phyloP scores from a whole-genome alignment of 2,113 vertebrate genomes.

The Nerophis ophidion region DNA sequence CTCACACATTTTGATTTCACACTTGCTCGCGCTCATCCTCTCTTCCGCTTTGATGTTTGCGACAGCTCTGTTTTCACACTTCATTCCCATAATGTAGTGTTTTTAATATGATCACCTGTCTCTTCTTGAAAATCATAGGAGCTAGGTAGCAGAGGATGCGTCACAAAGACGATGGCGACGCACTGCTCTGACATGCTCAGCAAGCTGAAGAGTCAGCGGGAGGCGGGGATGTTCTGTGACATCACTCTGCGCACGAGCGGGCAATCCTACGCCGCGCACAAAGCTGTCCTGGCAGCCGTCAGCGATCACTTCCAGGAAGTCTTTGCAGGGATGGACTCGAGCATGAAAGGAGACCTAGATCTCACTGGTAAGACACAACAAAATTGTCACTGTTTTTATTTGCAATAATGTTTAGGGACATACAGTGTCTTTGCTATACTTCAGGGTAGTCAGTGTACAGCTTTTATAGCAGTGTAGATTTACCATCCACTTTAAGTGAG shows the following conservation, averaged over 20 bases:
- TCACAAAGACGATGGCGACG: conserved; percentile 67
- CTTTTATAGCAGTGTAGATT: no score
- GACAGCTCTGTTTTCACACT: background rate
- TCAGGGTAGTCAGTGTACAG: no score
- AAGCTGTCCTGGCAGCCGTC: conserved; percentile 74
- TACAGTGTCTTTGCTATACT: no score
- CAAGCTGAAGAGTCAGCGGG: conserved; percentile 72
- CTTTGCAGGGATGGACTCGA: conserved; percentile 72
- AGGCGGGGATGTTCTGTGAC: conserved; percentile 77
- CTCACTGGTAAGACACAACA: conserved; percentile 65
- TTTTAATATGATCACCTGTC: background rate
- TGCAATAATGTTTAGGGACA: no score
- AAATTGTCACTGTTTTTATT: background rate
- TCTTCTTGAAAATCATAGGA: conserved; percentile 21
- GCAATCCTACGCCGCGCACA: conserved; percentile 69
- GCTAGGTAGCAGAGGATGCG: conserved; percentile 36
- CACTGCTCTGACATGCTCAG: conserved; percentile 65
- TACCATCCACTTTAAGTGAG: no score
- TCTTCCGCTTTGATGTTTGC: conserved; percentile 2
- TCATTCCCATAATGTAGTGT: background rate
- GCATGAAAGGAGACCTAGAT: conserved; percentile 65
- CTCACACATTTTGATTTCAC: conserved; percentile 25
- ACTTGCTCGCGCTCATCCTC: conserved; percentile 11
- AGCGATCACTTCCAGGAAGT: conserved; percentile 80
- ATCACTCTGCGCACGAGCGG: conserved; percentile 71